Percentiles rank a stretch among this genome's conserved stretches.
These are phyloP conservation scores for Zaprionus davidi DNA, from an alignment of 1,140 invertebrate species.

Conservation along the genomic window DNA sequence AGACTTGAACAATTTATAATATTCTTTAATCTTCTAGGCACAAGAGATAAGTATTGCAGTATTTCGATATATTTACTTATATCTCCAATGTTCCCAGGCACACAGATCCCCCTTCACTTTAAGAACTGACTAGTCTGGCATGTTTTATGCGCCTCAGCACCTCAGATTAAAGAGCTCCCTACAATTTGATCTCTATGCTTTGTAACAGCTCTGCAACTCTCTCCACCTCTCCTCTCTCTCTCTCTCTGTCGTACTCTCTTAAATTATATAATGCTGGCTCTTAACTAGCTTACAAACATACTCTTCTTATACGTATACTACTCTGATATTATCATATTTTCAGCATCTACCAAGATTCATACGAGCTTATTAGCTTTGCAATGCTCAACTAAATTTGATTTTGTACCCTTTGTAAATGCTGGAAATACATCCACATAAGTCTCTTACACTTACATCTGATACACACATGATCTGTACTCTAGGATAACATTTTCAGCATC, in stretches of 20 bases:
- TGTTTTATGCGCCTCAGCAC: constrained; percentile 29
- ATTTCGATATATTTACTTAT: constrained; percentile 32
- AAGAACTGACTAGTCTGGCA: constrained; percentile 24
- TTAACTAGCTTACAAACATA: constrained; percentile 51
- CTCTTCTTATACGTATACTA: not conserved
- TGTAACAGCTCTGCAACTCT: constrained; percentile 28
- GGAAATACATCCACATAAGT: not conserved
- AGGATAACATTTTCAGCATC: constrained; percentile 10
- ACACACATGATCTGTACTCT: constrained; percentile 8
- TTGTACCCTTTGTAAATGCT: not conserved
- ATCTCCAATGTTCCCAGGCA: constrained; percentile 25
- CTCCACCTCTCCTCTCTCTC: constrained; percentile 42
- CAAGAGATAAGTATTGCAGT: constrained; percentile 66
- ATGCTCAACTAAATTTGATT: not conserved
- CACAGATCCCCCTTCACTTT: constrained; percentile 13
- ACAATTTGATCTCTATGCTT: not conserved
- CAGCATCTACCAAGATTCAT: not conserved
- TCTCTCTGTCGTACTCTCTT: constrained; percentile 37
- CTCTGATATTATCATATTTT: not conserved
- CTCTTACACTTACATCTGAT: not conserved
- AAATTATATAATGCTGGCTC: constrained; percentile 27
- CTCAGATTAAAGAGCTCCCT: constrained; percentile 4
- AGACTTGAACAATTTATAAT: constrained; percentile 25
- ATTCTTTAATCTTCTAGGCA: constrained; percentile 62
- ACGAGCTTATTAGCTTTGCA: not conserved